Base-by-base conservation (phyloP, 2,113 vertebrate species). In the Neodon shergylaensis region DNA sequence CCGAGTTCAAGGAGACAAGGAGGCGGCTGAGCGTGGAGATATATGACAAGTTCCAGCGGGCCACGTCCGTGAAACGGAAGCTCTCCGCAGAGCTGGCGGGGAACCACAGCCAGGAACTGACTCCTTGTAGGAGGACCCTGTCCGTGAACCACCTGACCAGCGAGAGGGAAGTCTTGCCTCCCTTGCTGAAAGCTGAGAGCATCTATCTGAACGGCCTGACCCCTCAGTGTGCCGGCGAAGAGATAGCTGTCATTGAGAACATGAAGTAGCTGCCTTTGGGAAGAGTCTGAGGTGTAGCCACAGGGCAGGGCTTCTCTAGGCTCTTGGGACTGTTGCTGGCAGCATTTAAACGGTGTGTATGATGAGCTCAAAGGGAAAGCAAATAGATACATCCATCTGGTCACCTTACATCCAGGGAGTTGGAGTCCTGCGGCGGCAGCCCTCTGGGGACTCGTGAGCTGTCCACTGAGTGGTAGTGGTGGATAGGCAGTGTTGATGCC, bases 1-100 rank as follows among this genome's bases (percentile, higher is more conserved):
- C 99, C 0, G 99, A 99, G 98, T 99, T 99, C 98, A 99, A 99
- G 98, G 99, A 99, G 98, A 99, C 99, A 0, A 99, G 99, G 13
- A 98, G 99, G 68, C 99, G 99, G 44, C 98, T 99, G 94, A 99
- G 99, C 0, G 99, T 99, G 81, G 99, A 99, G 98, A 99, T 99
- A 94, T 99, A 99, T 0, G 99, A 99, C 99, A 99, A 99, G 98
- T 99, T 99, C 97, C 99, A 99, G 98, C 98, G 99, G 0, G 99
- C 99, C 49, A 99, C 99, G 3, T 99, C 99, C 95, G 99, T 99
- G 96, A 99, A 99, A 97, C 99, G 99, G 96, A 99, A 99, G 98
- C 99, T 99, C 85, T 99, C 99, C 0, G 99, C 99, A 4, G 99
- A 99, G 94, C 98, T 99, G 0, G 99, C 99, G 0, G 99, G 99